These are phyloP conservation scores for Phalacrocorax pelagicus DNA, from an alignment of 2,113 vertebrate species.

Conservation along the genomic window DNA sequence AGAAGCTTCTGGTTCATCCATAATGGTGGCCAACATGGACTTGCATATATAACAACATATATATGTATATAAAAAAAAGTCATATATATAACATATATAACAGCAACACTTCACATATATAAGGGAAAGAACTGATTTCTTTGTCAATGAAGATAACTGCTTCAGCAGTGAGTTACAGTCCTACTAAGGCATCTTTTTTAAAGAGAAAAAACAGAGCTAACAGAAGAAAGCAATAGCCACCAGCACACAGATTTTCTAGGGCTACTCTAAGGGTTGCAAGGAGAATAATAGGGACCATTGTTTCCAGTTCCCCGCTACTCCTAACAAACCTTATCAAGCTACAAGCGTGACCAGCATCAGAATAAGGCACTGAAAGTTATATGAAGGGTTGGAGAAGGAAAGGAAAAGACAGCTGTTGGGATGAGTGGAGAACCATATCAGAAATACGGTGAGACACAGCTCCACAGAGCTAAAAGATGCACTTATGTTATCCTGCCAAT, in stretches of 20 bases:
- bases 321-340: neutral
- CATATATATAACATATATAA: neutral
- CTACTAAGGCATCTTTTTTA: neutral
- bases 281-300: neutral
- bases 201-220: neutral
- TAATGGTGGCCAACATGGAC: neutral
- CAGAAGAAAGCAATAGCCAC: neutral
- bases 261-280: neutral
- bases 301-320: neutral
- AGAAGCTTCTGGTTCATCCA: neutral
- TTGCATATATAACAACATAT: neutral
- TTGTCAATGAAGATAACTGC: neutral
- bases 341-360: neutral
- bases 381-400: neutral
- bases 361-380: neutral
- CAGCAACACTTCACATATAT: neutral
- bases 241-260: neutral
- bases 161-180: neutral
- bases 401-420: conserved; percentile 19
- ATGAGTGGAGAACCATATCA: neutral
- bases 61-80: neutral
- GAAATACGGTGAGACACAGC: neutral
- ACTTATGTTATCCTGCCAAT: conserved; percentile 29
- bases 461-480: conserved; percentile 8
- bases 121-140: neutral